Conservation (phyloP, 2,797 vertebrate species). For the Aselliscus stoliczkanus region DNA sequence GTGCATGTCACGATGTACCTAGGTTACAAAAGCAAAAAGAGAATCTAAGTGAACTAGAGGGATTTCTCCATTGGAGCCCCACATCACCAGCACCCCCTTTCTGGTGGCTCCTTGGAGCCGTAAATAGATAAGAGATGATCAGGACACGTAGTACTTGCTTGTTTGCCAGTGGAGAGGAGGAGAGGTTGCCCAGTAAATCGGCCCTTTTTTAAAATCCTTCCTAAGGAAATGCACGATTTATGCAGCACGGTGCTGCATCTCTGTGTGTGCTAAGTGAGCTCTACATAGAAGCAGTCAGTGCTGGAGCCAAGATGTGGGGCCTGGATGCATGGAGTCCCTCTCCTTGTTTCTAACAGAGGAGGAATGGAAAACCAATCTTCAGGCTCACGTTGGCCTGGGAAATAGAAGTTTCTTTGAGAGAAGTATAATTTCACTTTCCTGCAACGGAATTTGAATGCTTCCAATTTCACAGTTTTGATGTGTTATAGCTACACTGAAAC, state of each 20-base stretch:
- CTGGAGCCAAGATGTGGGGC: conserved; percentile 15
- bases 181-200: neutral
- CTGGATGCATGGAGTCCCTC: neutral
- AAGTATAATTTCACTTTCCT: neutral
- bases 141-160: neutral
- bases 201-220: conserved; percentile 62
- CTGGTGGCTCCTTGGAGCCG: neutral
- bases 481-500: neutral
- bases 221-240: conserved; percentile 72
- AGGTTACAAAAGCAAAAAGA: too few relatives aligned
- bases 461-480: neutral
- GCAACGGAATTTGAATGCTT: neutral
- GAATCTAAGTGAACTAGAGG: neutral
- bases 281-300: conserved; percentile 38
- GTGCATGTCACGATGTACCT: accelerated
- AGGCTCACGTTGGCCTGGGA: neutral
- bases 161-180: neutral
- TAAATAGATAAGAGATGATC: neutral
- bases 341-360: neutral
- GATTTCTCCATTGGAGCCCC: neutral
- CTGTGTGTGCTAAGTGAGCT: conserved; percentile 9
- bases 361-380: conserved; percentile 29
- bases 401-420: conserved; percentile 28
- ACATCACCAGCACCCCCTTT: accelerated
- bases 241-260: conserved; percentile 54